Conservation (phyloP, 2,797 vertebrate genomes). For the Distichodus sexfasciatus region DNA sequence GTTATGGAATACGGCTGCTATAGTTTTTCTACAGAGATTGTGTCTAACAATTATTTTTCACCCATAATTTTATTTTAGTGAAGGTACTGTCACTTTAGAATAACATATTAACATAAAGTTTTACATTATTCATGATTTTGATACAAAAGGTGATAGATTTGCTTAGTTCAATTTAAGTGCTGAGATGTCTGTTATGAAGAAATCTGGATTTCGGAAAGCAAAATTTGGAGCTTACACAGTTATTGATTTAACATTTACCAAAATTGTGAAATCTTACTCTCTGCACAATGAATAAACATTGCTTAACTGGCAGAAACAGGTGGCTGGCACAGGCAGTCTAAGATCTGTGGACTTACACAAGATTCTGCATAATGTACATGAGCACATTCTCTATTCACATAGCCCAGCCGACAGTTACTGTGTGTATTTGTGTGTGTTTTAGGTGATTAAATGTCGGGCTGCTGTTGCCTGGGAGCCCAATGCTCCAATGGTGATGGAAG, state of each 20-base stretch:
- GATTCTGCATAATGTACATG: background rate
- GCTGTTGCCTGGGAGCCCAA: constrained; percentile 83
- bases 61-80: too few relatives aligned
- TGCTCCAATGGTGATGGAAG: constrained; percentile 83
- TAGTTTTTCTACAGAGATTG: too few relatives aligned
- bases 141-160: too few relatives aligned
- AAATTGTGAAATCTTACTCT: constrained; percentile 25
- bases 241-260: constrained; percentile 17
- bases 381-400: constrained; percentile 2
- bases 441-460: constrained; percentile 91
- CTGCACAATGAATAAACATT: constrained; percentile 30
- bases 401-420: background rate
- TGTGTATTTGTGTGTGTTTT: constrained; percentile 26
- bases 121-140: too few relatives aligned
- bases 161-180: too few relatives aligned
- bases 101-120: too few relatives aligned
- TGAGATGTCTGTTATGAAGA: too few relatives aligned
- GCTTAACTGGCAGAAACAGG: constrained; percentile 22
- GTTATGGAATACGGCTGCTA: too few relatives aligned
- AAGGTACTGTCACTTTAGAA: too few relatives aligned
- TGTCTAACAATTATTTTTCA: too few relatives aligned
- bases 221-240: background rate
- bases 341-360: background rate
- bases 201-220: too few relatives aligned
- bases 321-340: background rate